These are phyloP conservation scores for Rapana venosa DNA, from an alignment of 2,888 invertebrate species.

Conservation along the genomic window DNA sequence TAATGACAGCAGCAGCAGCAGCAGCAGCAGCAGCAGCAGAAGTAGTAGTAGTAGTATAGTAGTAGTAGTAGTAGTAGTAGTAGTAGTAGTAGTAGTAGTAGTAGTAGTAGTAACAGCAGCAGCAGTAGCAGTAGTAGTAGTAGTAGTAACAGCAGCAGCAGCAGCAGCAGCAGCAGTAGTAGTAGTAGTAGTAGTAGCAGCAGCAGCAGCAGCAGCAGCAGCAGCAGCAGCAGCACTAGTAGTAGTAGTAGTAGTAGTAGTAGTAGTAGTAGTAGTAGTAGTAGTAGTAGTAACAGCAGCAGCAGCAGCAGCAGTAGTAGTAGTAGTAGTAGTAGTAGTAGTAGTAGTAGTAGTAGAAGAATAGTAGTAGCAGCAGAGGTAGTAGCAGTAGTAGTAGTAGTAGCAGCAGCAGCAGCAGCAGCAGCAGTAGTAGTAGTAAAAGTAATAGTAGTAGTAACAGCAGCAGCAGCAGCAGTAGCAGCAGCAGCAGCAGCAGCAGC, in stretches of 20 bases:
- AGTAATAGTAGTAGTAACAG: too few relatives aligned
- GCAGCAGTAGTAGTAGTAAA: slow-evolving; percentile 34
- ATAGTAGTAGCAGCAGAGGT: slow-evolving; percentile 36
- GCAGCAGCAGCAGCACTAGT: slow-evolving; percentile 17
- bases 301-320: too few relatives aligned
- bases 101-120: slow-evolving; percentile 40
- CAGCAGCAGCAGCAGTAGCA: too few relatives aligned
- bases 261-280: slow-evolving; percentile 36
- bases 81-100: slow-evolving; percentile 37
- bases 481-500: too few relatives aligned
- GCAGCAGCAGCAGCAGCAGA: too few relatives aligned
- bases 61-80: slow-evolving; percentile 15
- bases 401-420: slow-evolving; percentile 40
- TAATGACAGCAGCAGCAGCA: too few relatives aligned
- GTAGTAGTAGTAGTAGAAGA: too few relatives aligned
- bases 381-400: slow-evolving; percentile 37
- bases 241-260: slow-evolving; percentile 38
- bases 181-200: too few relatives aligned
- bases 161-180: not conserved
- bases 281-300: not conserved
- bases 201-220: not conserved
- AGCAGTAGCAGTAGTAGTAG: slow-evolving; percentile 38
- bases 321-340: too few relatives aligned
- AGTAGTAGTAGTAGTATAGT: too few relatives aligned
- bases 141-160: not conserved